These are phyloP conservation scores for Cyprinella venusta DNA, from an alignment of 2,797 vertebrate genomes.

Conservation along the genomic window DNA sequence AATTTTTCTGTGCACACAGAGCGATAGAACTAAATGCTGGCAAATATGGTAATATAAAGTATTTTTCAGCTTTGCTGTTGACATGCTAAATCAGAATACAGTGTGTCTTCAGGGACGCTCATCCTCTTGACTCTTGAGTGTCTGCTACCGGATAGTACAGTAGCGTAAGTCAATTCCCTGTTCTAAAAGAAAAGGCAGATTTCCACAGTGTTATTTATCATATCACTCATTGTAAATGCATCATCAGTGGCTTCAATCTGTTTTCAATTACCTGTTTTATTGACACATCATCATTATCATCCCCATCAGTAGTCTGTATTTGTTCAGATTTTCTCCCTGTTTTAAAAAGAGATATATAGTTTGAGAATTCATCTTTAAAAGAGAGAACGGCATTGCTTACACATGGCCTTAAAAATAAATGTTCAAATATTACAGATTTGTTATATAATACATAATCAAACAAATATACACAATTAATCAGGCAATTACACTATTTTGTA, in stretches of 20 bases:
- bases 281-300: not conserved
- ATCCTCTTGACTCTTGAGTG: not conserved
- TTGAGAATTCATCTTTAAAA: not conserved
- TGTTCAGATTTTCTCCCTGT: constrained; percentile 18
- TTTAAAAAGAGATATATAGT: not conserved
- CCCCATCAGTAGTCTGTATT: not conserved
- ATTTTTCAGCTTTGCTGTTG: constrained; percentile 13
- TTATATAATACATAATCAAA: not conserved
- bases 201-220: not conserved
- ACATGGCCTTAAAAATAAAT: not conserved
- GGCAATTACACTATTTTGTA: not conserved
- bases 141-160: constrained; percentile 10
- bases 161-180: constrained; percentile 25
- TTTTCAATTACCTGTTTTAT: constrained; percentile 10
- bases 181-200: constrained; percentile 1
- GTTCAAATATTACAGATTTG: not conserved
- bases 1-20: not conserved
- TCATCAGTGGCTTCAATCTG: not conserved
- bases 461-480: not conserved
- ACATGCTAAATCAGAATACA: constrained; percentile 34
- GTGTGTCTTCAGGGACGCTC: not conserved
- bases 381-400: not conserved
- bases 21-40: not conserved
- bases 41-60: not conserved
- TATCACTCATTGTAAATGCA: not conserved